Evolutionary conservation across 2,888 invertebrate species (phyloP).

Genomic region (Sarcophaga rosellei): DNA sequence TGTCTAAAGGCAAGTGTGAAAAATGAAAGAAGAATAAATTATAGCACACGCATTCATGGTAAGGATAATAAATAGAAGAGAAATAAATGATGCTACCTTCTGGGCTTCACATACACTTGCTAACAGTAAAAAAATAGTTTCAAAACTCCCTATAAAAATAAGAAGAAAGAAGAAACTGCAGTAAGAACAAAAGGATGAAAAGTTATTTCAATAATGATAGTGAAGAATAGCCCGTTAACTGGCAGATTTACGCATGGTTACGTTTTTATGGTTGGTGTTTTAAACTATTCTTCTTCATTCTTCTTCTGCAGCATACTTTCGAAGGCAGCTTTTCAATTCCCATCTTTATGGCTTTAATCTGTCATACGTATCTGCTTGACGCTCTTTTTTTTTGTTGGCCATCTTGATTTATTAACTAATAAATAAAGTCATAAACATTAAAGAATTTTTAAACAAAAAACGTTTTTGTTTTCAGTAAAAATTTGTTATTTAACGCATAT

Average conservation of each 20-base stretch:
- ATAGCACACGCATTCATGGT: neutral
- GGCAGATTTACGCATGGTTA: neutral
- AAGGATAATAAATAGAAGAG: constrained; percentile 16
- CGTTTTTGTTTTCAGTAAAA: neutral
- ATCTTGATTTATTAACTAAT: constrained; percentile 28
- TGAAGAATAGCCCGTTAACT: neutral
- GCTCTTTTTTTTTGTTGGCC: neutral
- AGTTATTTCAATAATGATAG: constrained; percentile 25
- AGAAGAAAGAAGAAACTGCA: too few species aligned
- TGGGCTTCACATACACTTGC: neutral
- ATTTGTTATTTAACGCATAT: neutral
- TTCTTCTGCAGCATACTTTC: too few species aligned
- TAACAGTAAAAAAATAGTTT: neutral
- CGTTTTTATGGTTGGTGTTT: neutral
- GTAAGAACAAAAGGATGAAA: neutral
- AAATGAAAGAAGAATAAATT: constrained; percentile 27
- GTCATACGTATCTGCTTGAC: neutral
- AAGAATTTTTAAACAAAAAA: neutral
- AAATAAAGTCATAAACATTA: constrained; percentile 41
- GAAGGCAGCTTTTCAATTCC: too few species aligned
- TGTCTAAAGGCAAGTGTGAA: constrained; percentile 7
- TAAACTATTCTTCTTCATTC: too few species aligned
- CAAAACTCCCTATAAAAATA: too few species aligned
- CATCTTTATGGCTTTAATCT: too few species aligned
- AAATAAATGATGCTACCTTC: constrained; percentile 13